Conservation (phyloP, 2,113 vertebrate species). For the Etheostoma cragini region DNA sequence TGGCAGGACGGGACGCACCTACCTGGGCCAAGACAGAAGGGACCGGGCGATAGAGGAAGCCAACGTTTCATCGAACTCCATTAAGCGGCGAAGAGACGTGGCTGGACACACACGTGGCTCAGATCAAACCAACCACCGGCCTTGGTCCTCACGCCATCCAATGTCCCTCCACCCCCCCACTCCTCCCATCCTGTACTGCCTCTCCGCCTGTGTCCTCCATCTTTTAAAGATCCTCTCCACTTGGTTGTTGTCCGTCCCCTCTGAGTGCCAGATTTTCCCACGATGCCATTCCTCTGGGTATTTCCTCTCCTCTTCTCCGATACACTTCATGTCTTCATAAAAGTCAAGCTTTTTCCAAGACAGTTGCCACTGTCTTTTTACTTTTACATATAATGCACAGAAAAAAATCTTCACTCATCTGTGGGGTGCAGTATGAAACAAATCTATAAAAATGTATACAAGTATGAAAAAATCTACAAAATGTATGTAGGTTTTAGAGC, state of each 20-base stretch:
- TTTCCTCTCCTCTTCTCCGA: constrained; percentile 46
- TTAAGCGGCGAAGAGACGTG: constrained; percentile 65
- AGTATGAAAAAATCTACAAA: constrained; percentile 18
- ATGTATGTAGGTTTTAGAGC: constrained; percentile 23
- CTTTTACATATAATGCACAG: constrained; percentile 18
- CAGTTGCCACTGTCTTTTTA: constrained; percentile 35
- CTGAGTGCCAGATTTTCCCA: constrained; percentile 59
- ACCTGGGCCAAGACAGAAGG: constrained; percentile 71
- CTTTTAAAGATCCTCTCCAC: constrained; percentile 70
- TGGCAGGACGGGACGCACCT: constrained; percentile 58
- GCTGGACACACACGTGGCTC: constrained; percentile 77
- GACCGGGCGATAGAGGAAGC: constrained; percentile 54
- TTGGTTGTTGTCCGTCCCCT: constrained; percentile 54
- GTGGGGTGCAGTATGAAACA: constrained; percentile 15
- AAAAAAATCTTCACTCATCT: constrained; percentile 43
- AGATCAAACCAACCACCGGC: constrained; percentile 80
- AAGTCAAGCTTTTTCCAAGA: constrained; percentile 43
- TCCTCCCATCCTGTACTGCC: constrained; percentile 63
- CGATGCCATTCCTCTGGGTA: constrained; percentile 59
- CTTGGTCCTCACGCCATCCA: constrained; percentile 80
- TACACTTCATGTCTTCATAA: constrained; percentile 34
- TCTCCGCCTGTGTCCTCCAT: constrained; percentile 69
- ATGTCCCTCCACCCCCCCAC: constrained; percentile 62
- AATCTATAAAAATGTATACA: constrained; percentile 5
- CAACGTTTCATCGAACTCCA: constrained; percentile 65